Percentiles rank a stretch among this genome's conserved stretches.
phyloP scores from a whole-genome alignment of 2,797 vertebrate species.

The Okamejei kenojei region DNA sequence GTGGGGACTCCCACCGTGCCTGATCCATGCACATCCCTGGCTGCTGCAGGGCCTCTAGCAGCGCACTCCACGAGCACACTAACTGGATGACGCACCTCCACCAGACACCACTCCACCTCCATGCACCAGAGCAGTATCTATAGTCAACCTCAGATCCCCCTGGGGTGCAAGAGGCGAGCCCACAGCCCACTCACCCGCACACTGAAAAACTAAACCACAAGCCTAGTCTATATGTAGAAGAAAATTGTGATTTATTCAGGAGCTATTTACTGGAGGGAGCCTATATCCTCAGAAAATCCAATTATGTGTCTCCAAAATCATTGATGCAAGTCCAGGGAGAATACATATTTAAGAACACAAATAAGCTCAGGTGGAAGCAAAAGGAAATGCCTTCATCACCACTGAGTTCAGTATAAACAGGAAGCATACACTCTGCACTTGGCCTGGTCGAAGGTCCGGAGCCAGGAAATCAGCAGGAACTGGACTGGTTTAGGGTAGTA shows the following conservation, averaged over 20 bases:
- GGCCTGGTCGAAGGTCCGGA: neutral
- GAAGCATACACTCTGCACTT: neutral
- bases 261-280: neutral
- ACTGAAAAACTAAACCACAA: neutral
- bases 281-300: neutral
- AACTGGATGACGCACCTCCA: too few species aligned
- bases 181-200: too few species aligned
- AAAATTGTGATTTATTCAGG: neutral
- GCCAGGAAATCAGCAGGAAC: neutral
- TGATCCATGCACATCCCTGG: too few species aligned
- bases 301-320: neutral
- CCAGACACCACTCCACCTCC: too few species aligned
- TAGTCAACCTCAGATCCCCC: too few species aligned
- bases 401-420: slow-evolving; percentile 23
- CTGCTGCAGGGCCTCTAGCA: too few species aligned
- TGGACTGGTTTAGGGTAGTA: neutral
- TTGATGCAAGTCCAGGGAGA: neutral
- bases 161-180: too few species aligned
- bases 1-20: too few species aligned
- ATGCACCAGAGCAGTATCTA: too few species aligned
- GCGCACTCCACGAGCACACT: too few species aligned
- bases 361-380: neutral
- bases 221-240: too few species aligned
- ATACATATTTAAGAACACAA: neutral
- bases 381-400: neutral